Conservation (phyloP, 2,113 vertebrate genomes). For the Rhadina sibilatrix region DNA sequence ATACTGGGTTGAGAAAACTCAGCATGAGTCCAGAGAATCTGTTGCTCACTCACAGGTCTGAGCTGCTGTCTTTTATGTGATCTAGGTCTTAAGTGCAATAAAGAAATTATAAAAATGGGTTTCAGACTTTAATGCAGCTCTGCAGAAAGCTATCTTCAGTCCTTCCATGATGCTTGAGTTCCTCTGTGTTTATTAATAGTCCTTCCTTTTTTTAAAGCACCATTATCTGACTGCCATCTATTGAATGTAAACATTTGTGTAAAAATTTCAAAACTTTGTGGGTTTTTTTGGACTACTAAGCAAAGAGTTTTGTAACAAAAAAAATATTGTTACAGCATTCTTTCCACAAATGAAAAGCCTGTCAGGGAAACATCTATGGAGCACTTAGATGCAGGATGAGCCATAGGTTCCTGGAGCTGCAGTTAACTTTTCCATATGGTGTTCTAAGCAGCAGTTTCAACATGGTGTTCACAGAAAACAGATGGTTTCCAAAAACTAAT, state of each 20-base stretch:
- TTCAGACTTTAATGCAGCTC: background rate
- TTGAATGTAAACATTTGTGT: background rate
- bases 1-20: background rate
- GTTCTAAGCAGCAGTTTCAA: conserved; percentile 2
- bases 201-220: background rate
- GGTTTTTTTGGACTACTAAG: background rate
- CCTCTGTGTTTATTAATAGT: background rate
- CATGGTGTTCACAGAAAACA: background rate
- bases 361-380: background rate
- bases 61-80: background rate
- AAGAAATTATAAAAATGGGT: background rate
- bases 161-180: background rate
- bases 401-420: background rate
- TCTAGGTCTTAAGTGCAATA: background rate
- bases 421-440: background rate
- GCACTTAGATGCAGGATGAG: background rate
- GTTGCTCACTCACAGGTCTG: background rate
- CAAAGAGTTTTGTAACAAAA: background rate
- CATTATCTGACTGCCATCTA: background rate
- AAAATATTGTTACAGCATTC: background rate
- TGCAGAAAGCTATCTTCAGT: background rate
- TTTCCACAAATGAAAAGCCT: background rate
- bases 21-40: background rate
- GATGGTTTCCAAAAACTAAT: conserved; percentile 8
- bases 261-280: background rate